Evolutionary conservation across 2,888 invertebrate species (phyloP).

Genomic region (Drosophila quinaria): DNA sequence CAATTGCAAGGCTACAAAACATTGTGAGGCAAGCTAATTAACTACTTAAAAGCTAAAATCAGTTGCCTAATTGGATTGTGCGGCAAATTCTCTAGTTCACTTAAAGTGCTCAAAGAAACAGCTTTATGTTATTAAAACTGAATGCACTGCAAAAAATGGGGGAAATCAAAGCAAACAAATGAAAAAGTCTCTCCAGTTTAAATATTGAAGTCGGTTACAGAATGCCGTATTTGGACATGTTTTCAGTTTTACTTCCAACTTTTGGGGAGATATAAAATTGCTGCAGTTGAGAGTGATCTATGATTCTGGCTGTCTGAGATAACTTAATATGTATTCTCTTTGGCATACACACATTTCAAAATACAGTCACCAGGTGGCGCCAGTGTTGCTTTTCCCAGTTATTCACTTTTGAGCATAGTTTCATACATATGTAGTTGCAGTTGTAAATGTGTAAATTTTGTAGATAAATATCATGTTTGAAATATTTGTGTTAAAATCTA

Average conservation of each 20-base stretch:
- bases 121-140: not conserved
- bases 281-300: not conserved
- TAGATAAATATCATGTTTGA: no score
- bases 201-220: not conserved
- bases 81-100: constrained; percentile 18
- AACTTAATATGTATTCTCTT: not conserved
- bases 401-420: no score
- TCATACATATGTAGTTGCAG: no score
- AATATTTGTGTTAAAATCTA: no score
- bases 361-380: no score
- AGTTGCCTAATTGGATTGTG: constrained; percentile 59
- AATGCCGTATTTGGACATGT: not conserved
- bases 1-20: constrained; percentile 6
- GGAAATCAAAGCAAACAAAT: not conserved
- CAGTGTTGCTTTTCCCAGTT: no score
- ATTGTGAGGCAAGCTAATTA: constrained; percentile 50
- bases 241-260: not conserved
- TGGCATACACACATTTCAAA: no score
- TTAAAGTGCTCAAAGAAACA: constrained; percentile 16
- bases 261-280: not conserved
- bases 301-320: not conserved
- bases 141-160: not conserved
- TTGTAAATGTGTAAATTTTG: no score
- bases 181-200: not conserved
- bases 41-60: constrained; percentile 53